Evolutionary conservation across 2,888 invertebrate genomes (phyloP).

Genomic region (Marronus borbonicus): DNA sequence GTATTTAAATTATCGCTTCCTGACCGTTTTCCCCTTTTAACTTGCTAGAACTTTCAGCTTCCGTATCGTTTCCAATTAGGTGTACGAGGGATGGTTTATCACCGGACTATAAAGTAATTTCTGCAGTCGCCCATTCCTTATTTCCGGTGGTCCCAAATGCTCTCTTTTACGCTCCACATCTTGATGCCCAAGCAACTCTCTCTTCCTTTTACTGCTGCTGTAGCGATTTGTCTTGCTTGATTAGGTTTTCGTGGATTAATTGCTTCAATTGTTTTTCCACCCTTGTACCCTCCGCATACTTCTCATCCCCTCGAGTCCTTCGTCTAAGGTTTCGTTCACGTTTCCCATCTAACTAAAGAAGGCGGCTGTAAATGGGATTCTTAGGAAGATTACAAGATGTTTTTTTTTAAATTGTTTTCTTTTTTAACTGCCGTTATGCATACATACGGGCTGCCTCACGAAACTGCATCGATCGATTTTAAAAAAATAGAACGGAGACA

Average conservation of each 20-base stretch:
- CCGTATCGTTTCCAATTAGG: constrained; percentile 64
- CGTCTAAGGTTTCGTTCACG: background rate
- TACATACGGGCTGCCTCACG: too few relatives aligned
- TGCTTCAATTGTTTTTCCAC: constrained; percentile 70
- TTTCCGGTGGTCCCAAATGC: constrained; percentile 57
- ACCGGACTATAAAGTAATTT: constrained; percentile 70
- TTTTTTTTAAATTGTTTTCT: too few relatives aligned
- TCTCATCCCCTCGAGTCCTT: background rate
- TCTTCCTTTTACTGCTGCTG: background rate
- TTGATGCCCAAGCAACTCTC: constrained; percentile 2
- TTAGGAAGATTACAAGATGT: too few relatives aligned
- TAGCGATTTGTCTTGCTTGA: constrained; percentile 71
- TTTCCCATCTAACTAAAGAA: background rate
- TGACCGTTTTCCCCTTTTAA: background rate
- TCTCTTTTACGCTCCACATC: constrained; percentile 1
- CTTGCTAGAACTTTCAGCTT: constrained; percentile 5
- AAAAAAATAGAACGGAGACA: too few relatives aligned
- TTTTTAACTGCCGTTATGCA: too few relatives aligned
- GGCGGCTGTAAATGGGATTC: too few relatives aligned
- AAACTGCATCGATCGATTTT: too few relatives aligned
- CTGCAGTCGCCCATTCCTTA: constrained; percentile 61
- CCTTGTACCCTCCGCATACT: background rate
- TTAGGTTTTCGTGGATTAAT: constrained; percentile 72
- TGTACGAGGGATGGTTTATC: constrained; percentile 70
- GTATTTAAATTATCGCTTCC: background rate